Evolutionary conservation across 2,888 invertebrate species (phyloP).

Genomic region (Pyrgus malvae): DNA sequence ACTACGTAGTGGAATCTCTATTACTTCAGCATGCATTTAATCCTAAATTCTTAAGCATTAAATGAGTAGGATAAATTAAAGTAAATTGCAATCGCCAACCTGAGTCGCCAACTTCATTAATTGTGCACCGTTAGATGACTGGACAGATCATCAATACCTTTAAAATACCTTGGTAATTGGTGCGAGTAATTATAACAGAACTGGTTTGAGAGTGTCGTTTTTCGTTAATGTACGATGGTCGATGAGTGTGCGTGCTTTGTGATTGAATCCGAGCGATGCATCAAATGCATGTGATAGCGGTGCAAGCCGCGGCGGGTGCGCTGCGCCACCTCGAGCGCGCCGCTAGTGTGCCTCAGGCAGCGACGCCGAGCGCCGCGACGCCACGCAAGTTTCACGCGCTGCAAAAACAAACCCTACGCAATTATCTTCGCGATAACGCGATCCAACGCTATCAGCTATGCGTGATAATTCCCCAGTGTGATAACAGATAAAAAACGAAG

Average conservation of each 20-base stretch:
- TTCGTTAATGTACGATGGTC: background rate
- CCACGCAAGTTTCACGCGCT: conserved; percentile 36
- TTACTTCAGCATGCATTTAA: too few species aligned
- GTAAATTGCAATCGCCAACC: too few species aligned
- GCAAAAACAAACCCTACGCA: conserved; percentile 68
- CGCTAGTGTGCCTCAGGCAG: conserved; percentile 55
- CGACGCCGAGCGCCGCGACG: conserved; percentile 61
- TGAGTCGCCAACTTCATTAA: too few species aligned
- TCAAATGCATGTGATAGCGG: conserved; percentile 35
- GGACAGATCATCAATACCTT: too few species aligned
- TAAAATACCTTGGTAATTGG: background rate
- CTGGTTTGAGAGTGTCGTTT: background rate
- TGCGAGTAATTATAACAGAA: background rate
- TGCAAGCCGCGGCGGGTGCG: conserved; percentile 20
- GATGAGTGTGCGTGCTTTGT: conserved; percentile 18
- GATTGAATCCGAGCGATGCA: conserved; percentile 22
- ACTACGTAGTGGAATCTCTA: too few species aligned
- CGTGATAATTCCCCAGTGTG: conserved; percentile 70
- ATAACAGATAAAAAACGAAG: conserved; percentile 72
- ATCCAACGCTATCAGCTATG: conserved; percentile 61
- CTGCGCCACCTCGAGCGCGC: conserved; percentile 29
- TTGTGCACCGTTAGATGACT: too few species aligned
- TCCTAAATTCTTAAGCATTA: too few species aligned
- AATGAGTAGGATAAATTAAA: too few species aligned
- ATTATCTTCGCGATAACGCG: conserved; percentile 75